Evolutionary conservation across 2,797 vertebrate genomes (phyloP), one percentile per base, ranked within the genome.

Genomic region (Amblyraja radiata): DNA sequence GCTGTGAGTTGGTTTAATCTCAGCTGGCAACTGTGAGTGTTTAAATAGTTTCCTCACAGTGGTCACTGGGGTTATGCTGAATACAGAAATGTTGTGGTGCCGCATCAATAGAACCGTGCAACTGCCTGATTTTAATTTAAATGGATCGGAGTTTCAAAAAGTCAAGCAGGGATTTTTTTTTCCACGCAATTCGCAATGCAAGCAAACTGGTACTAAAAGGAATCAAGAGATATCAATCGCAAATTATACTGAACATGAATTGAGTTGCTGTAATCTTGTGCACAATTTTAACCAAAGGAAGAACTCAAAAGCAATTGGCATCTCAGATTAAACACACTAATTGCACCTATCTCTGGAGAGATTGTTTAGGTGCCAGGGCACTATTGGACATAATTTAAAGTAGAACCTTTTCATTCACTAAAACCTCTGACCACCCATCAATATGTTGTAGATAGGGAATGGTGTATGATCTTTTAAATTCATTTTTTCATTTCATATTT

Each of bases 1-100:
- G 98, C 98, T 98, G 97, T 97, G 97, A 96, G 96, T 97, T 98
- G 98, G 98, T 97, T 96, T 98, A 99, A 99, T 99, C 98, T 99
- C 98, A 99, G 98, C 98, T 99, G 98, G 98, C 98, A 99, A 99
- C 98, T 99, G 98, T 99, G 98, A 98, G 98, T 96, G 96, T 95
- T 97, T 97, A 95, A 94, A 96, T 95, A 94, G 96, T 95, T 96
- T 96, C 97, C 97, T 98, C 98, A 99, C 98, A 98, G 98, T 97
- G 96, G 98, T 97, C 96, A 96, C 97, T 99, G 98, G 97, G 98
- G 97, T 99, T 98, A 97, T 98, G 97, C 97, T 98, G 98, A 98
- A 98, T 97, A 96, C 97, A 97, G 98, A 96, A 97, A 95, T 96
- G 96, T 95, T 96, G 94, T 96, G 94, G 93, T 93, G 95, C 94